Percentiles rank a stretch among this genome's conserved stretches.
These are phyloP conservation scores for Aphodius sticticus DNA, from an alignment of 2,888 invertebrate species.

Conservation along the genomic window DNA sequence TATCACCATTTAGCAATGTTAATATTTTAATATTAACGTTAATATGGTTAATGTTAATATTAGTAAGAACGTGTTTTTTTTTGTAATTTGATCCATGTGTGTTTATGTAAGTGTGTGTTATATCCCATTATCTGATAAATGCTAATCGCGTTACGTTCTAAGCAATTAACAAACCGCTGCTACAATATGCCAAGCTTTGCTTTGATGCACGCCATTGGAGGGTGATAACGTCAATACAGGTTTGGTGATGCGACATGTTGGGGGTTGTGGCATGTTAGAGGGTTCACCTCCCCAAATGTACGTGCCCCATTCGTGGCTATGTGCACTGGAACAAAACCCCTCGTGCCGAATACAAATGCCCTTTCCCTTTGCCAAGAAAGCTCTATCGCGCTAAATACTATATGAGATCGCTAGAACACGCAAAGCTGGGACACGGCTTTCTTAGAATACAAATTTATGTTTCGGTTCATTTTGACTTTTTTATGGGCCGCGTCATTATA, in stretches of 20 bases:
- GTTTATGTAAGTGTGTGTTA: too few species aligned
- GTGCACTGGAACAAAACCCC: background rate
- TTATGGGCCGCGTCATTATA: background rate
- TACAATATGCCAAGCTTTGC: background rate
- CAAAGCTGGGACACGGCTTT: background rate
- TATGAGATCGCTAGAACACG: background rate
- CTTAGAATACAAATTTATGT: background rate
- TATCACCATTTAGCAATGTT: too few species aligned
- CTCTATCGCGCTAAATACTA: background rate
- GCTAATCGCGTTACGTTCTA: background rate
- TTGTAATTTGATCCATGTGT: too few species aligned
- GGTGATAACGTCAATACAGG: background rate
- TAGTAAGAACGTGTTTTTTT: too few species aligned
- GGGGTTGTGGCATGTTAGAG: too few species aligned
- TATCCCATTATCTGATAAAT: background rate
- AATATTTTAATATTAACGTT: too few species aligned
- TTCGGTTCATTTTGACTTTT: background rate
- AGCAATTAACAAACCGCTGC: background rate
- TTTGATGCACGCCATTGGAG: background rate
- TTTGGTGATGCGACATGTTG: background rate
- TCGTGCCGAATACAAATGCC: background rate
- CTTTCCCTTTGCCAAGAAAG: background rate
- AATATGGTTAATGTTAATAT: too few species aligned
- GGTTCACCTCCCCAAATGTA: background rate
- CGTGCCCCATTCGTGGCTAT: background rate